Evolutionary conservation across 2,888 invertebrate genomes (phyloP).

Genomic region (Oligia fasciuncula): DNA sequence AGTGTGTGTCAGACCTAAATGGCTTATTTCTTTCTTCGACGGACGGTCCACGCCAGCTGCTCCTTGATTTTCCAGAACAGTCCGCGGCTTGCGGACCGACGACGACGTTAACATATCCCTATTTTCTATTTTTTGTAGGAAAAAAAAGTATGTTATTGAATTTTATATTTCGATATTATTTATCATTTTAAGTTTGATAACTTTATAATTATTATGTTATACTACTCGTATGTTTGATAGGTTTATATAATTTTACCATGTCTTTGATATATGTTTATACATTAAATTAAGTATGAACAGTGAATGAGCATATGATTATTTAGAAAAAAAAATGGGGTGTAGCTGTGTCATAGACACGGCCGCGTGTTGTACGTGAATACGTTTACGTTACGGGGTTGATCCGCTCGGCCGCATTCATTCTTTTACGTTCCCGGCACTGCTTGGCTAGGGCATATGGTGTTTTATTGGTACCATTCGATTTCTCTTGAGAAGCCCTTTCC

Average conservation of each 20-base stretch:
- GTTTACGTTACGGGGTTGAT: too few species aligned
- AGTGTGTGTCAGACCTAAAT: not conserved
- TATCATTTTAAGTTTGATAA: not conserved
- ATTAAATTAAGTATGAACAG: not conserved
- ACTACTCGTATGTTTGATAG: not conserved
- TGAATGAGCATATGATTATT: too few species aligned
- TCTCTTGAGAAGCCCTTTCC: too few species aligned
- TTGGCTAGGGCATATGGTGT: too few species aligned
- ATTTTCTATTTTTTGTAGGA: not conserved
- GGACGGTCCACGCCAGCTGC: not conserved
- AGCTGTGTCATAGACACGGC: too few species aligned
- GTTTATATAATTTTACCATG: constrained; percentile 12
- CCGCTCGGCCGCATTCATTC: too few species aligned
- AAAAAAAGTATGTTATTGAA: not conserved
- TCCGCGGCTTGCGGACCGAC: not conserved
- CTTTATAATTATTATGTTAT: not conserved
- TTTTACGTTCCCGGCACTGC: too few species aligned
- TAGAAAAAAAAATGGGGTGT: too few species aligned
- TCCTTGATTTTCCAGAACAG: not conserved
- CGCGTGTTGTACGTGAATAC: too few species aligned
- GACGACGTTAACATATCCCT: not conserved
- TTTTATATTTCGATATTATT: too few species aligned
- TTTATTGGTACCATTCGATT: too few species aligned
- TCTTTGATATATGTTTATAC: not conserved
- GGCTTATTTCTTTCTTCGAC: not conserved